Conservation (phyloP, 2,113 vertebrate genomes). For the Cyanoramphus novaezelandiae region DNA sequence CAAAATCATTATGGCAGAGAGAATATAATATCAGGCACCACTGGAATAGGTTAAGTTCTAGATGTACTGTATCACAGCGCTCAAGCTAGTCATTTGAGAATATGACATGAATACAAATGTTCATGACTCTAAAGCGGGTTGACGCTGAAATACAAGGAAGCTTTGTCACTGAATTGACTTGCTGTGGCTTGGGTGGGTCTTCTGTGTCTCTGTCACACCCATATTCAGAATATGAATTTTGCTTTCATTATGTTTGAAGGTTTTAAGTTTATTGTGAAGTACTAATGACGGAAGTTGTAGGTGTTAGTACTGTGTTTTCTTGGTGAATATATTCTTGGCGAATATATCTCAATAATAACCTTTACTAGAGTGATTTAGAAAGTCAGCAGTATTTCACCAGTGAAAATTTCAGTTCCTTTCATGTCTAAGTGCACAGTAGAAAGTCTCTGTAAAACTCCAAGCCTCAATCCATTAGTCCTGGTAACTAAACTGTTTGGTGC, state of each 20-base stretch:
- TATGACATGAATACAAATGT: neutral
- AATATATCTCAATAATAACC: neutral
- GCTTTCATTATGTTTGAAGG: neutral
- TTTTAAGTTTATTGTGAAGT: neutral
- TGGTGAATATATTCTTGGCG: neutral
- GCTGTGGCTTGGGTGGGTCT: neutral
- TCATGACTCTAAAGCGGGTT: neutral
- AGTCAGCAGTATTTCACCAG: neutral
- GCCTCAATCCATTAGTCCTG: neutral
- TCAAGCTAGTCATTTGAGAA: neutral
- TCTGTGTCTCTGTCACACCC: neutral
- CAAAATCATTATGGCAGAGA: neutral
- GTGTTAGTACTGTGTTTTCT: neutral
- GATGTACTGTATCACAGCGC: neutral
- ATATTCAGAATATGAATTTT: neutral
- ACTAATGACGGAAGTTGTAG: neutral
- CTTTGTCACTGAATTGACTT: neutral
- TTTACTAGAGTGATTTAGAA: neutral
- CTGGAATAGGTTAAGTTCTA: neutral
- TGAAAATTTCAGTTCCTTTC: neutral
- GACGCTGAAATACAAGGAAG: neutral
- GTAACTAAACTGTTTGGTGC: neutral
- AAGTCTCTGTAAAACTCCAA: neutral
- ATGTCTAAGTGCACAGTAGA: neutral
- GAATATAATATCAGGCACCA: neutral